A percentile compares a stretch with the other conserved stretches of the same genome.
Conservation (phyloP, 2,113 vertebrate genomes). For the Melierax canorus region DNA sequence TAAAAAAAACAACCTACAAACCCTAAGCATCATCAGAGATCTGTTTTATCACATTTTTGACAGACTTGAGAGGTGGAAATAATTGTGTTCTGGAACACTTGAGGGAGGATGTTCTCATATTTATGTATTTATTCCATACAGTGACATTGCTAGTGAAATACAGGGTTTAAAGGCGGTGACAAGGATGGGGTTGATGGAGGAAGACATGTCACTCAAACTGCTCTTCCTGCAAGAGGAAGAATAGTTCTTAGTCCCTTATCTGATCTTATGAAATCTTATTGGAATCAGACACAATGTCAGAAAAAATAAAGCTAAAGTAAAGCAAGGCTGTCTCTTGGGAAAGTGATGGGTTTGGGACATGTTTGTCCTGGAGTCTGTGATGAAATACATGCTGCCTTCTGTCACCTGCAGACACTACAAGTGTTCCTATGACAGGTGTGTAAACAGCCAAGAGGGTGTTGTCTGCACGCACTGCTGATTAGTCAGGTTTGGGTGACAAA, state of each 20-base stretch:
- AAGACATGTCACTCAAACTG: neutral
- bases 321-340: neutral
- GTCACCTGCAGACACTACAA: neutral
- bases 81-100: neutral
- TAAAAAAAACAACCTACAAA: neutral
- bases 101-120: neutral
- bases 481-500: neutral
- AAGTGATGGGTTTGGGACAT: neutral
- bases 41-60: neutral
- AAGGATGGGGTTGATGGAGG: neutral
- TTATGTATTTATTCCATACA: neutral
- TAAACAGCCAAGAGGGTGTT: neutral
- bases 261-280: neutral
- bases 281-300: neutral
- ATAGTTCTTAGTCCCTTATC: neutral
- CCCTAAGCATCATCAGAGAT: neutral
- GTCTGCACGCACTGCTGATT: fast-evolving
- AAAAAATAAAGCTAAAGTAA: neutral
- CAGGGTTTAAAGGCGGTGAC: neutral
- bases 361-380: neutral
- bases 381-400: neutral
- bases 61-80: neutral
- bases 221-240: neutral
- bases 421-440: neutral
- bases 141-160: neutral